These are phyloP conservation scores for Cinara cedri DNA, from an alignment of 2,888 invertebrate species.

Conservation along the genomic window DNA sequence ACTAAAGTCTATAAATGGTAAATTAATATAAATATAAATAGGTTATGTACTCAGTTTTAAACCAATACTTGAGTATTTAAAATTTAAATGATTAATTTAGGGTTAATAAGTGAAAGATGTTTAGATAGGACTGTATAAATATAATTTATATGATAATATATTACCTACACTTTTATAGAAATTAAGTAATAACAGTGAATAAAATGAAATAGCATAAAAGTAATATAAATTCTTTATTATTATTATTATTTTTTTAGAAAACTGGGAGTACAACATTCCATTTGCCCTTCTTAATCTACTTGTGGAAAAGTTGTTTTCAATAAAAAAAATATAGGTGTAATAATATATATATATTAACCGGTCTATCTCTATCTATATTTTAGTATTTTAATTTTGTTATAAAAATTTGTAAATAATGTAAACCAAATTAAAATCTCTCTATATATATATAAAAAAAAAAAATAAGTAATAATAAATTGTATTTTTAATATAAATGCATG, in stretches of 20 bases:
- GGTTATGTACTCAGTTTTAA: background rate
- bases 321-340: slow-evolving; percentile 11
- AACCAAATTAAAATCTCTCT: background rate
- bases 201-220: background rate
- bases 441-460: slow-evolving; percentile 2
- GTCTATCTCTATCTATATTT: background rate
- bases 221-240: background rate
- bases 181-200: background rate
- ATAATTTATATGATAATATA: background rate
- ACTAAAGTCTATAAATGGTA: background rate
- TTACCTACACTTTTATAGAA: background rate
- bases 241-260: slow-evolving; percentile 21
- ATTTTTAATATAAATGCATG: background rate
- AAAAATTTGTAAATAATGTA: background rate
- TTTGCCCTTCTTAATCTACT: slow-evolving; percentile 18
- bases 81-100: background rate
- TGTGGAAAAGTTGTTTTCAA: slow-evolving; percentile 28
- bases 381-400: background rate
- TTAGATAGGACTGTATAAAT: background rate
- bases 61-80: background rate
- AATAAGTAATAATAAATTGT: too few relatives aligned
- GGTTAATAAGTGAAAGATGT: background rate
- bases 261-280: slow-evolving; percentile 27
- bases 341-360: background rate
- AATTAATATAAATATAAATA: background rate